phyloP scores from a whole-genome alignment of 1,140 invertebrate genomes.

The Acromyrmex charruanus region DNA sequence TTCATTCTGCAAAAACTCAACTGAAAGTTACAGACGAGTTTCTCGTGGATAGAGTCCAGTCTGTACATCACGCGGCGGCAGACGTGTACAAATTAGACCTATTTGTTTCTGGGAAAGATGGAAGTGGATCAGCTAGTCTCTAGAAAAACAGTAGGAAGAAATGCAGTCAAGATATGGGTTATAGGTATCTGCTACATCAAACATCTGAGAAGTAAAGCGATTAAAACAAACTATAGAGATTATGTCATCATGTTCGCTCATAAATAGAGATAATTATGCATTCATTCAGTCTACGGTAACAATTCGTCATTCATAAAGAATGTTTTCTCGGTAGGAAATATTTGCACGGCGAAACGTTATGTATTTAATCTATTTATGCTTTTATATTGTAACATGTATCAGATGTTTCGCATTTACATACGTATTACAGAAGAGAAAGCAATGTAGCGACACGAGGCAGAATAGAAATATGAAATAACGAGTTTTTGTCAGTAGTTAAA shows the following conservation, averaged over 20 bases:
- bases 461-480: neutral
- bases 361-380: conserved; percentile 10
- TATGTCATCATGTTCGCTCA: conserved; percentile 12
- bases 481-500: neutral
- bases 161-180: neutral
- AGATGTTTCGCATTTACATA: neutral
- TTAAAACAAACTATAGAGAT: neutral
- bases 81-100: conserved; percentile 63
- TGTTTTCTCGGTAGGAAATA: conserved; percentile 3
- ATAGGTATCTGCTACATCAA: neutral
- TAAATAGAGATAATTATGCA: neutral
- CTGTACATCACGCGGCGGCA: conserved; percentile 6
- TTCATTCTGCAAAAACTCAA: conserved; percentile 16
- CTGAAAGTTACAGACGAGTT: conserved; percentile 37
- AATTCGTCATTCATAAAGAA: conserved; percentile 23
- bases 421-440: neutral
- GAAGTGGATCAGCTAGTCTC: neutral
- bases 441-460: neutral
- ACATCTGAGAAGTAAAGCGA: neutral
- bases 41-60: conserved; percentile 21
- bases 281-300: neutral
- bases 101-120: conserved; percentile 61
- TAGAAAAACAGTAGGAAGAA: neutral
- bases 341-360: neutral
- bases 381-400: neutral